Percentiles rank a stretch among this genome's conserved stretches.
These are phyloP conservation scores for Cryptocheilus praepositus DNA, from an alignment of 2,888 invertebrate species.

Conservation along the genomic window DNA sequence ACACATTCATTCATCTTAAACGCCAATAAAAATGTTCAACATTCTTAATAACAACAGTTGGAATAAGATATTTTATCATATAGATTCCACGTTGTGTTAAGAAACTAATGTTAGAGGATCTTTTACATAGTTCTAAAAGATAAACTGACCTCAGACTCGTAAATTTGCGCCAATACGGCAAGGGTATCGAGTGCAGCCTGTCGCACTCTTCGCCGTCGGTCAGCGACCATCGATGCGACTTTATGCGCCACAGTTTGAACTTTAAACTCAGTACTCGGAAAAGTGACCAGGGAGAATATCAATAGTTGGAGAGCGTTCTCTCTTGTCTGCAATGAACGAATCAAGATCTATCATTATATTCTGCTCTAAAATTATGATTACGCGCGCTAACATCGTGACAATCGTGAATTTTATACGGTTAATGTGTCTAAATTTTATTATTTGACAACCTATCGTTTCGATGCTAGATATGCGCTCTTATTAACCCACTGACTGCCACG, in stretches of 20 bases:
- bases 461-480: no score
- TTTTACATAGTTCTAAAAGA: background rate
- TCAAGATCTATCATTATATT: no score
- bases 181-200: conserved; percentile 88
- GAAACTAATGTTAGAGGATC: background rate
- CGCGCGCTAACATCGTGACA: no score
- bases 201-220: conserved; percentile 84
- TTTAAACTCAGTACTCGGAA: conserved; percentile 82
- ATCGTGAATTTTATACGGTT: no score
- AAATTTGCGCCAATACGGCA: conserved; percentile 85
- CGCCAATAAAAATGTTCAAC: no score
- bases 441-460: no score
- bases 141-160: conserved; percentile 65
- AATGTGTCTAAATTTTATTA: no score
- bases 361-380: no score
- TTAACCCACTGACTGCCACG: no score
- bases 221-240: conserved; percentile 70
- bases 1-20: no score
- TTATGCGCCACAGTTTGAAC: conserved; percentile 64
- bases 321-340: conserved; percentile 76
- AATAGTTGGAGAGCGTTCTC: conserved; percentile 86
- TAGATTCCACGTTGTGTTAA: background rate
- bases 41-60: no score
- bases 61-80: no score
- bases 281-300: conserved; percentile 85